Evolutionary conservation across 2,888 invertebrate species (phyloP), one percentile per base, ranked within the genome.

Genomic region (Hemicrepidius hirtus): DNA sequence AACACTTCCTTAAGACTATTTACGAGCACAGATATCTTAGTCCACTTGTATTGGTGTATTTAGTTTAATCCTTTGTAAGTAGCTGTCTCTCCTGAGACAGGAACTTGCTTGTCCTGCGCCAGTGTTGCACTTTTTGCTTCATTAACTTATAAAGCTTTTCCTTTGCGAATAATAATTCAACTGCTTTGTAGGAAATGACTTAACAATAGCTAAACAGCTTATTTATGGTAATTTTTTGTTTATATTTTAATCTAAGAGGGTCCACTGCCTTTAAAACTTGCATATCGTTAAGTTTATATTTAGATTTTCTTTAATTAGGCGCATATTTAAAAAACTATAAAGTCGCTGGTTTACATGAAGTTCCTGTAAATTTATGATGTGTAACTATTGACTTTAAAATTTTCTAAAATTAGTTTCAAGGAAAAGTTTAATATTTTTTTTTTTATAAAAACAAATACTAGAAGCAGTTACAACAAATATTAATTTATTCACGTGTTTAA

Each of bases 61-160:
- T 72, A 70, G 69, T 77, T 80, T 81, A 81, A 81, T 81, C 81
- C 79, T 80, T 80, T 78, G 78, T 79, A 80, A 80, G 80, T 80
- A 80, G 76, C 69, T 59, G 76, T 71, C 71, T 75, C 74, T 75
- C 74, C 50, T 24, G 72, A 71, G 75, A 49, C 60, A 37, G 53
- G 40, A 66, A 57, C 55, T 57, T 57, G 66, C 41, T 66, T 35
- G 66, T 57, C 37, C 44, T 46, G 62, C 24, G 20, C 32, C 32
- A 32, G 7, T 32, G 53, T 41, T 24, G 44, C 37, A 50, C 28
- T 21, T 49, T 24, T 28, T n/a, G 53, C 28, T 53, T 53, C 16
- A 21, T 28, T 53, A 53, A 46, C 2, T 46, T 16, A n/a, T n/a
- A 20, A 20, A 32, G 46, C 16, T 46, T 46, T 46, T 46, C 46